Conservation (phyloP, 2,797 vertebrate species). For the Chaunax sp. region DNA sequence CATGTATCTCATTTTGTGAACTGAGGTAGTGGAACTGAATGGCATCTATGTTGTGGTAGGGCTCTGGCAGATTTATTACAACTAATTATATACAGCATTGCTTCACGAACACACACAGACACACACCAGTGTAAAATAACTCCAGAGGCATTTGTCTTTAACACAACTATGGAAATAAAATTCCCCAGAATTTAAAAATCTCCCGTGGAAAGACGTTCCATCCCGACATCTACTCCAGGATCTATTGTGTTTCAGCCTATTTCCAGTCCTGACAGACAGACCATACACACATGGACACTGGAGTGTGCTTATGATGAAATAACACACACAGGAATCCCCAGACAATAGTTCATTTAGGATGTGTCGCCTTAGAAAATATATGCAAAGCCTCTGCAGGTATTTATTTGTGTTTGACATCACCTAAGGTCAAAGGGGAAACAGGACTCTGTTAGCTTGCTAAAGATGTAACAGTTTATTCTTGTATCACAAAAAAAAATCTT, state of each 20-base stretch:
- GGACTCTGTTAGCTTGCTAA: conserved; percentile 10
- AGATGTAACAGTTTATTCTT: not conserved
- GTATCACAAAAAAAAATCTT: not conserved
- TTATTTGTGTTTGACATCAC: no score
- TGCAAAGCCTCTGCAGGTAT: conserved; percentile 50
- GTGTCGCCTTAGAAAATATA: conserved; percentile 41
- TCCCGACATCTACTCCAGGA: conserved; percentile 8
- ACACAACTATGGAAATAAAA: not conserved
- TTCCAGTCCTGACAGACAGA: conserved; percentile 26
- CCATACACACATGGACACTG: not conserved
- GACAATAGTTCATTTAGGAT: conserved; percentile 54
- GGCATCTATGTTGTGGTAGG: no score
- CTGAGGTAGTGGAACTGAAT: no score
- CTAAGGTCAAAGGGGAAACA: conserved; percentile 36
- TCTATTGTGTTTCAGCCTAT: conserved; percentile 14
- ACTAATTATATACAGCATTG: no score
- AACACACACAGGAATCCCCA: conserved; percentile 8
- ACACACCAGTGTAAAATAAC: not conserved
- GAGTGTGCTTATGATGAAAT: not conserved
- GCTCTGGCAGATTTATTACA: no score
- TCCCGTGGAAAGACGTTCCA: not conserved
- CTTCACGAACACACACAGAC: no score
- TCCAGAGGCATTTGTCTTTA: not conserved
- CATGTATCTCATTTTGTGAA: no score
- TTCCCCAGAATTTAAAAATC: not conserved